Conservation (phyloP, 53 echinoderm and acorn worm genomes). For the Temnopleurus reevesii region DNA sequence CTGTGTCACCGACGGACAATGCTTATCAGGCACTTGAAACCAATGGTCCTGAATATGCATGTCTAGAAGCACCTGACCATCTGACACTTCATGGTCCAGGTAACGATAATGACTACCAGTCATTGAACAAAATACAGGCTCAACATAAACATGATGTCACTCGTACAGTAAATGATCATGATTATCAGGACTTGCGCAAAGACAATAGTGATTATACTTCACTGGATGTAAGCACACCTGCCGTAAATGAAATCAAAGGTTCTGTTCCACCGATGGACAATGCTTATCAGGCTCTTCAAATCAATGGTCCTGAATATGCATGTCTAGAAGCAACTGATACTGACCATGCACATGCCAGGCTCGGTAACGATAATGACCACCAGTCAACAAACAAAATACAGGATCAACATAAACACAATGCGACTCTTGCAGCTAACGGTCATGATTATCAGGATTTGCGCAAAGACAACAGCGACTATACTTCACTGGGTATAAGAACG, state of each 20-base stretch:
- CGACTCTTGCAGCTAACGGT: neutral
- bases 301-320: neutral
- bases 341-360: neutral
- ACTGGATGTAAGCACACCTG: neutral
- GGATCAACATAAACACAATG: neutral
- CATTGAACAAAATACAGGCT: neutral
- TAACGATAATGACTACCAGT: neutral
- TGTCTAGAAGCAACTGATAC: neutral
- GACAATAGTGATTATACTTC: neutral
- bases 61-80: neutral
- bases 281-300: neutral
- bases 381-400: neutral
- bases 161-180: neutral
- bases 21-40: too few relatives aligned
- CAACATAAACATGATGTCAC: neutral
- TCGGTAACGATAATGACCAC: neutral
- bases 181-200: neutral
- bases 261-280: neutral
- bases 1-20: too few relatives aligned
- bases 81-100: neutral
- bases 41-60: too few relatives aligned
- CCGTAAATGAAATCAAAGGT: neutral
- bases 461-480: neutral
- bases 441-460: neutral
- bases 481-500: neutral